Percentiles rank a stretch among this genome's conserved stretches.
Conservation (phyloP, 2,888 invertebrate genomes). For the Patella ulyssiponensis region DNA sequence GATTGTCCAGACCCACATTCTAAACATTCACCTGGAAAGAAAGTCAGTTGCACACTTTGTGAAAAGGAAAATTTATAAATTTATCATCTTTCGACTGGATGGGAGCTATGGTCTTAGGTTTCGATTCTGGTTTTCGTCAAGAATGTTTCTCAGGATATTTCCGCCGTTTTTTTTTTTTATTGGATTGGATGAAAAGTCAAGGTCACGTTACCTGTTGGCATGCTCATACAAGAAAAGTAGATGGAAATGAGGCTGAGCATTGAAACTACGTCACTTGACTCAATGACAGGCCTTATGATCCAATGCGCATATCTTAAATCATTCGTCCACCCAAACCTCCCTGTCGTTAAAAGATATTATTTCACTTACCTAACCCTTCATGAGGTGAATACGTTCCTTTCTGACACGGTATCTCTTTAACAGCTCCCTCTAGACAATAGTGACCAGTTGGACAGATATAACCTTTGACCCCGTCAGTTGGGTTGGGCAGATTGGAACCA, state of each 20-base stretch:
- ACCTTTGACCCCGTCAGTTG: constrained; percentile 61
- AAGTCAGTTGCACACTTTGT: not conserved
- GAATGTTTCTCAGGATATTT: too few relatives aligned
- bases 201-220: too few relatives aligned
- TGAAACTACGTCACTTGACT: too few relatives aligned
- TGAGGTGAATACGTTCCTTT: constrained; percentile 57
- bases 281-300: too few relatives aligned
- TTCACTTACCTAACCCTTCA: constrained; percentile 48
- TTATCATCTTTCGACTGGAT: not conserved
- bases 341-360: too few relatives aligned
- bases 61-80: not conserved
- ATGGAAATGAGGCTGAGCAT: too few relatives aligned
- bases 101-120: not conserved
- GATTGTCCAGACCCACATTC: constrained; percentile 63
- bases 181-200: too few relatives aligned
- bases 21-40: constrained; percentile 51
- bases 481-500: constrained; percentile 60
- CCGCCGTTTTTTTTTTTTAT: too few relatives aligned
- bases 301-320: too few relatives aligned
- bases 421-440: constrained; percentile 62
- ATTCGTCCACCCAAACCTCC: too few relatives aligned
- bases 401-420: constrained; percentile 55
- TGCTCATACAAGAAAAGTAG: too few relatives aligned
- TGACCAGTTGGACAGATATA: constrained; percentile 69
- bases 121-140: not conserved